A percentile compares a stretch with the other conserved stretches of the same genome.
These are phyloP conservation scores for Laothoe populi DNA, from an alignment of 2,888 invertebrate species.

Conservation along the genomic window DNA sequence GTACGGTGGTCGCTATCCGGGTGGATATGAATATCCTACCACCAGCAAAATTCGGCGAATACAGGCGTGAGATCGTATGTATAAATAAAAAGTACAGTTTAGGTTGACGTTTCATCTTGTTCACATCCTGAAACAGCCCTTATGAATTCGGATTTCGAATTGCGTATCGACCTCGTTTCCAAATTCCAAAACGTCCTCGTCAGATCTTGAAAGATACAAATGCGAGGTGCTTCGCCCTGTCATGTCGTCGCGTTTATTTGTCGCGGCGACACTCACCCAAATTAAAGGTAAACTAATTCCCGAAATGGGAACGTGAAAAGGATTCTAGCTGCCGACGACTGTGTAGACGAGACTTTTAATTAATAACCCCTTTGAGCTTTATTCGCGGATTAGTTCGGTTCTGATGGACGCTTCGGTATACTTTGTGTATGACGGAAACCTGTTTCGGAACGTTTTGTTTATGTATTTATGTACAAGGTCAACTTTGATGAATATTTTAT, in stretches of 20 bases:
- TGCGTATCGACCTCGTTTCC: not conserved
- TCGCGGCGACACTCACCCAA: constrained; percentile 55
- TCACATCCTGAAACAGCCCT: not conserved
- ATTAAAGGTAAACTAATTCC: constrained; percentile 80
- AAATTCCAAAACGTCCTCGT: not conserved
- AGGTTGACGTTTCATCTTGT: too few relatives aligned
- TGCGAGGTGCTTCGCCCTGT: constrained; percentile 30
- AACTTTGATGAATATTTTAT: not conserved
- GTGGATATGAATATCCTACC: too few relatives aligned
- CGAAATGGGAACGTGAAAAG: constrained; percentile 55
- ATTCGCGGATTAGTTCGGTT: constrained; percentile 36
- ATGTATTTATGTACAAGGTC: not conserved
- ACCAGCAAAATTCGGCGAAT: too few relatives aligned
- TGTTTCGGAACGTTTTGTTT: not conserved
- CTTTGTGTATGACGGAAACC: not conserved
- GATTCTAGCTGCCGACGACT: constrained; percentile 25
- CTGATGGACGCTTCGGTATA: constrained; percentile 3
- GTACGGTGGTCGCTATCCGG: too few relatives aligned
- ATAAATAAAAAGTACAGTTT: too few relatives aligned
- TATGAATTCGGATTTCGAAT: not conserved
- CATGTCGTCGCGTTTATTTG: constrained; percentile 35
- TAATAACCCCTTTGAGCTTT: constrained; percentile 43
- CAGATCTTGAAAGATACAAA: constrained; percentile 6
- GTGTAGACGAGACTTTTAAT: constrained; percentile 39
- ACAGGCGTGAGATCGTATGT: too few relatives aligned